Percentiles rank a stretch among this genome's conserved stretches.
These are phyloP conservation scores for Phoebastria nigripes DNA, from an alignment of 2,797 vertebrate species.

Conservation along the genomic window DNA sequence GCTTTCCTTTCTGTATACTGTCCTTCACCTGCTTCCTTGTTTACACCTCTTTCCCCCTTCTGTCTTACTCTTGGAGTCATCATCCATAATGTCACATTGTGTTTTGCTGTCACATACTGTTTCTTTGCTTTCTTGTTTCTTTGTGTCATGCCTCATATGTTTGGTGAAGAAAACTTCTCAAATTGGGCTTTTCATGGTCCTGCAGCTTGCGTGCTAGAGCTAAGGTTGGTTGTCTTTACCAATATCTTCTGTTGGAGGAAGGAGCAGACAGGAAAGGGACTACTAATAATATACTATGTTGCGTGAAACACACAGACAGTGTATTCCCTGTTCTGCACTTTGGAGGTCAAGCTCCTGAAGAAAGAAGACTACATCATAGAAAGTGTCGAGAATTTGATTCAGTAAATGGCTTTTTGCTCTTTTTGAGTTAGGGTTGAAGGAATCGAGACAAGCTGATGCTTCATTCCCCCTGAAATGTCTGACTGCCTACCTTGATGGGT, in stretches of 20 bases:
- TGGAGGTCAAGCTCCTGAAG: not conserved
- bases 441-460: not conserved
- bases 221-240: not conserved
- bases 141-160: not conserved
- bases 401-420: not conserved
- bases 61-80: not conserved
- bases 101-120: not conserved
- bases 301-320: fast-evolving
- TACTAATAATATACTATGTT: too few species aligned
- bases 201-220: fast-evolving
- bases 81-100: fast-evolving
- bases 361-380: not conserved
- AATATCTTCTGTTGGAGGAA: not conserved
- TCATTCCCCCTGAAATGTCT: fast-evolving
- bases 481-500: not conserved
- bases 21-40: not conserved
- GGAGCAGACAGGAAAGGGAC: not conserved
- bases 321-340: not conserved
- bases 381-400: not conserved
- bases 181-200: fast-evolving
- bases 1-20: not conserved
- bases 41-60: not conserved
- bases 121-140: not conserved
- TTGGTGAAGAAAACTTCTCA: not conserved
- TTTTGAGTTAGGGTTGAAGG: not conserved